Base-by-base conservation (phyloP, 2,113 vertebrate species). In the Alaudala cheleensis region DNA sequence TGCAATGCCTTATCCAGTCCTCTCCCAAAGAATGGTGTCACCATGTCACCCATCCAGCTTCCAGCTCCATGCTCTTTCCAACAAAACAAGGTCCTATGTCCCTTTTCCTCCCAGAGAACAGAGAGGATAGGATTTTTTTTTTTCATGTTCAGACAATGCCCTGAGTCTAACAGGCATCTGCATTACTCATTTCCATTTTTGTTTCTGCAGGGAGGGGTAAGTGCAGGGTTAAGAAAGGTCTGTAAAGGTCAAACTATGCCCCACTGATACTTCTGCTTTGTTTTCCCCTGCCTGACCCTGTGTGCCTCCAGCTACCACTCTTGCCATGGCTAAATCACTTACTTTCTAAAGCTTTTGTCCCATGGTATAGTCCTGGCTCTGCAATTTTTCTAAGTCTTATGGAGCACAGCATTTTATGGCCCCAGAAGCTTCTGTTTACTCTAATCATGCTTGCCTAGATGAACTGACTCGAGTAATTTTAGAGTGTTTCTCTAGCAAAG, bases 321-420 rank as follows among this genome's bases (percentile, higher is more conserved):
- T 74, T 0, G 0, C 56, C 45, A 17, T 22, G 25, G 58, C 37
- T 88, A 37, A 60, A 88, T 81, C 76, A 83, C 60, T 81, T 61
- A 31, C 4, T 86, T 60, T 44, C 29, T 80, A 67, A 81, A 70
- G 80, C 56, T 86, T 88, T 83, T 86, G 94, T 93, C 64, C 72
- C 86, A 57, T 33, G n/a, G 56, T 2, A 1, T 34, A 58, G 82
- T 81, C 53, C 72, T 71, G 73, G 72, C 80, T 91, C 64, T 86
- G 77, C 65, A 86, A 56, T 86, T 94, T 71, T 84, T 88, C 69
- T 76, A 58, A 66, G 49, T 60, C 60, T 86, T 74, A 40, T 74
- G 83, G 85, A 92, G 86, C 72, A 88, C 78, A 4, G 77, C 77
- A 88, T 88, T 96, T 84, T 91, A 88, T 86, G 93, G 86, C 72